phyloP scores from a whole-genome alignment of 2,113 vertebrate species.

The Cyanoderma ruficeps region DNA sequence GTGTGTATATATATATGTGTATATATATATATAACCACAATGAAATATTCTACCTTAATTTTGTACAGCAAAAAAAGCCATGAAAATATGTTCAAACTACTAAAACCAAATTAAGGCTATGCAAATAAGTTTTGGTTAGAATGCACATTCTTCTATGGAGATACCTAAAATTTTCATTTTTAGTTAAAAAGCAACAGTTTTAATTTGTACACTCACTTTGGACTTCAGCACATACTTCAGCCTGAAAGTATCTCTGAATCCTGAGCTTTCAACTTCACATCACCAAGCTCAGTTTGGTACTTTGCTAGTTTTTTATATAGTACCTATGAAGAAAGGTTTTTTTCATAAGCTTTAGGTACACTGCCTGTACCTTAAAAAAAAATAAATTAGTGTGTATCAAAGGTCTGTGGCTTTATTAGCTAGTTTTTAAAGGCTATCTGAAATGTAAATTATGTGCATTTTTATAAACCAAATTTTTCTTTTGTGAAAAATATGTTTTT shows the following conservation, averaged over 20 bases:
- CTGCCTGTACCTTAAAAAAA: neutral
- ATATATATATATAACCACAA: neutral
- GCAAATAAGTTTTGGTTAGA: neutral
- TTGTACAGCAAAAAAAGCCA: neutral
- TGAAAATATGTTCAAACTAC: neutral
- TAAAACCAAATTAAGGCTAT: neutral
- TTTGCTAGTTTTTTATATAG: constrained; percentile 65
- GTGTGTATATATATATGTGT: neutral
- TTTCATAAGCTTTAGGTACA: neutral
- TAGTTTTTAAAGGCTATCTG: neutral
- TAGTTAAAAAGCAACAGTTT: neutral
- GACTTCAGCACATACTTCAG: constrained; percentile 73
- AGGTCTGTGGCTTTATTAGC: neutral
- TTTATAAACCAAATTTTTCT: neutral
- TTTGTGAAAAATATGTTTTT: neutral
- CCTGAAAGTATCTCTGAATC: constrained; percentile 60
- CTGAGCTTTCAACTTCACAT: constrained; percentile 71
- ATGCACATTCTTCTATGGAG: neutral
- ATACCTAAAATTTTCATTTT: neutral
- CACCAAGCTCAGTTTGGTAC: constrained; percentile 66
- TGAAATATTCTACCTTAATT: neutral
- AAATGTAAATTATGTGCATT: neutral
- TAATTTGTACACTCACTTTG: constrained; percentile 67
- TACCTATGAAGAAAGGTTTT: constrained; percentile 53
- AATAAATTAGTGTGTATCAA: neutral